Base-by-base conservation (phyloP, 2,888 invertebrate species). In the Scrobipalpa costella region DNA sequence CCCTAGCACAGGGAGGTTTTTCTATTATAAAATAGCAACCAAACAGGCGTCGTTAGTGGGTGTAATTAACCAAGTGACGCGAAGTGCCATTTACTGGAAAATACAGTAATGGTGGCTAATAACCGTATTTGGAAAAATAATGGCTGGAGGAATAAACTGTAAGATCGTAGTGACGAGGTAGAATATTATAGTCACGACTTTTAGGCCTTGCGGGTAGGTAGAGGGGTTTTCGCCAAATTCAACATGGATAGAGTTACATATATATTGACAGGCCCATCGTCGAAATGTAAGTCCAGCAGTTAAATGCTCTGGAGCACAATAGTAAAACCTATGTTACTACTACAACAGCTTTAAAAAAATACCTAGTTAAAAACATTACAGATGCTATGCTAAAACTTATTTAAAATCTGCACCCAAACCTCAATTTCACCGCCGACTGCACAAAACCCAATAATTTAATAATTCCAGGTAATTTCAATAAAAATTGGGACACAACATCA, bases 41-140 rank as follows among this genome's bases (percentile, higher is more conserved):
- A 57, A 36, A 57, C n/a, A 34, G 52, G 27, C 52, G 36, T 57
- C 17, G 33, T 55, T 55, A 36, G 57, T 57, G 36, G 5, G 9
- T 19, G 52, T 61, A 61, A 52, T 50, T 61, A 60, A 38, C 38
- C 38, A 52, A 52, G 52, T 61, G 52, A 52, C 61, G 61, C 13
- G 59, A 11, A 36, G 19, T 19, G 27, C 36, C 50, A 52, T 38
- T 52, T 52, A 61, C 50, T 33, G 38, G 52, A 61, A 61, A 34
- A 50, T 33, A 61, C 50, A 0, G 38, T 38, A 61, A 61, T 52
- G 52, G 52, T 52, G n/a, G 21, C n/a, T 61, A 61, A 61, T 61
- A 21, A 61, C 61, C 11, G 52, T 52, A 34, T 15, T 38, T 47
- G 44, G 44, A 21, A 52, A 52, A 52, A 27, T 52, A 19, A 19